Evolutionary conservation across 2,888 invertebrate species (phyloP).

Genomic region (Resseliella maxima): DNA sequence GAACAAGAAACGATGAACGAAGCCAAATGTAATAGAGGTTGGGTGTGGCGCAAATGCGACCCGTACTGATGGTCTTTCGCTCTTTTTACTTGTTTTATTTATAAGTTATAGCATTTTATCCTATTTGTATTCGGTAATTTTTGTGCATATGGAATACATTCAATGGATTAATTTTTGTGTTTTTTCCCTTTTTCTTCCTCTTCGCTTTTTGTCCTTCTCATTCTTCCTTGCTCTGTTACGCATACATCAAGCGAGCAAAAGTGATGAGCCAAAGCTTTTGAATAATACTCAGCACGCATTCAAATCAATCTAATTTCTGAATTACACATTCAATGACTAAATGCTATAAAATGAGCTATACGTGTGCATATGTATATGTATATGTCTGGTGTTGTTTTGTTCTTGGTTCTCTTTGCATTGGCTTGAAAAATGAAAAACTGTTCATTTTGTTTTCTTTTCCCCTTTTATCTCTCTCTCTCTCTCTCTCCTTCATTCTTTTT

Average conservation of each 20-base stretch:
- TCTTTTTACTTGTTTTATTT: background rate
- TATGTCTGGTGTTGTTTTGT: background rate
- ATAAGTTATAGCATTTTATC: constrained; percentile 11
- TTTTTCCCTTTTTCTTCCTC: background rate
- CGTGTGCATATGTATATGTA: background rate
- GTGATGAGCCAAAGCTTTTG: background rate
- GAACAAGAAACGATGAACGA: background rate
- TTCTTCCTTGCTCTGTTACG: too few species aligned
- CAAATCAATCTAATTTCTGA: constrained; percentile 6
- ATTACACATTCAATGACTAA: constrained; percentile 16
- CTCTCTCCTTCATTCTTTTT: background rate
- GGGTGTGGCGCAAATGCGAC: background rate
- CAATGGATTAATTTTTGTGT: background rate
- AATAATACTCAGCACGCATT: constrained; percentile 19
- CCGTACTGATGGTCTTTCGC: background rate
- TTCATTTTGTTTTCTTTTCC: too few species aligned
- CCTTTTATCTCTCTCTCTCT: background rate
- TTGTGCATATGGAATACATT: constrained; percentile 6
- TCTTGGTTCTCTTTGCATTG: background rate
- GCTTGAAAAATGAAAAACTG: background rate
- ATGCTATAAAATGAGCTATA: background rate
- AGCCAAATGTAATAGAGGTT: background rate
- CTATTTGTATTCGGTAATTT: constrained; percentile 3
- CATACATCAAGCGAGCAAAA: background rate
- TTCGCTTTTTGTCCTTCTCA: too few species aligned